phyloP scores from a whole-genome alignment of 92 coral and sea anemone genomes.

The Zoanthus sociatus region DNA sequence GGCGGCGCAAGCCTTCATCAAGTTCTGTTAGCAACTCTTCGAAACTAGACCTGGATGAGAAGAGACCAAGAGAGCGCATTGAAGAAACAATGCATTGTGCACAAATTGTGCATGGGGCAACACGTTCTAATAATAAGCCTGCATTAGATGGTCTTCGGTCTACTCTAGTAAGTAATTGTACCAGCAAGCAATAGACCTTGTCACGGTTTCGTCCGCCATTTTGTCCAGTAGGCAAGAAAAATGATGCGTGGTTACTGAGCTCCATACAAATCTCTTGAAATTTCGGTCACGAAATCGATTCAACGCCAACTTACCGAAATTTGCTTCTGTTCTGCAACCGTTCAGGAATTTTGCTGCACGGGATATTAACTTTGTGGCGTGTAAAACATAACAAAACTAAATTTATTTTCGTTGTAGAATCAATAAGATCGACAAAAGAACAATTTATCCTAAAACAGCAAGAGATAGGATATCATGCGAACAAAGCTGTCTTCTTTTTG shows the following conservation, averaged over 20 bases:
- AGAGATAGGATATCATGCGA: conserved; percentile 39
- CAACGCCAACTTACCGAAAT: too few relatives aligned
- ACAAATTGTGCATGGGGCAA: conserved; percentile 15
- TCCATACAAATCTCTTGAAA: too few relatives aligned
- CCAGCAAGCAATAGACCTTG: neutral
- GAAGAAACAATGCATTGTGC: conserved; percentile 14
- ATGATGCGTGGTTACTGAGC: neutral
- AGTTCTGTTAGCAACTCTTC: neutral
- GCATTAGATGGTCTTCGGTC: neutral
- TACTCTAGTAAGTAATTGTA: conserved; percentile 2
- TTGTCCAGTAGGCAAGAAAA: neutral
- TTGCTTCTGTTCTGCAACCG: too few relatives aligned
- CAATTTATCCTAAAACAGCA: conserved; percentile 7
- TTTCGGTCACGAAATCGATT: too few relatives aligned
- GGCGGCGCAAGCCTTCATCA: conserved; percentile 5
- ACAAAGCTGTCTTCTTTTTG: conserved; percentile 32
- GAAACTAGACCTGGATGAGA: conserved; percentile 12
- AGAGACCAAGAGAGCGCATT: neutral
- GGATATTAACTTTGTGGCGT: too few relatives aligned
- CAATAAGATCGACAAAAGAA: neutral
- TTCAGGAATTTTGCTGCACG: too few relatives aligned
- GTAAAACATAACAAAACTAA: too few relatives aligned
- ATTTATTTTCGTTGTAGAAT: too few relatives aligned
- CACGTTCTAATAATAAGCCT: conserved; percentile 4
- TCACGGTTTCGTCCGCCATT: too few relatives aligned